Evolutionary conservation across 2,113 vertebrate genomes (phyloP).

Genomic region (Pogonocichla stellata): DNA sequence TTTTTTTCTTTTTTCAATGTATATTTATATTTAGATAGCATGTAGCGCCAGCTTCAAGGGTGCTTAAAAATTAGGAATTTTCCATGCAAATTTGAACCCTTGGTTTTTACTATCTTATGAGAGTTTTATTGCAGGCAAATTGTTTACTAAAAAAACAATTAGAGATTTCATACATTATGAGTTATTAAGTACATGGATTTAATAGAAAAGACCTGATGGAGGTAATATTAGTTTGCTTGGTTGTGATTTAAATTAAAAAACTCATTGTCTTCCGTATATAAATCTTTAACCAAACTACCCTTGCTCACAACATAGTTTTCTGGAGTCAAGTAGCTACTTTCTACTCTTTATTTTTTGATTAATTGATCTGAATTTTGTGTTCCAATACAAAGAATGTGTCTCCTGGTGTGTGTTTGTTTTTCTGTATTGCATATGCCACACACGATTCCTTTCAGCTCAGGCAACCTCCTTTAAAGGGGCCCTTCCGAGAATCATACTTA

Average conservation of each 20-base stretch:
- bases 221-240: neutral
- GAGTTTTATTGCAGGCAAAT: neutral
- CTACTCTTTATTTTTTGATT: neutral
- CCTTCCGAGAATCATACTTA: neutral
- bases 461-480: neutral
- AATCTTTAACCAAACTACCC: neutral
- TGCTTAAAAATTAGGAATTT: neutral
- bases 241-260: neutral
- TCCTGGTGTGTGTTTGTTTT: neutral
- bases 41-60: neutral
- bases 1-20: neutral
- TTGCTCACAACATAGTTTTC: neutral
- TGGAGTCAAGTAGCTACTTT: neutral
- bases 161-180: neutral
- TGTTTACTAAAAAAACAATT: neutral
- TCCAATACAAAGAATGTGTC: neutral
- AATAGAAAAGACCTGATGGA: neutral
- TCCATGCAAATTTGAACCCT: neutral
- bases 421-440: neutral
- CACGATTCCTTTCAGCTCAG: neutral
- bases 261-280: neutral
- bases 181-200: neutral
- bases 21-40: neutral
- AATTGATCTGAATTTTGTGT: neutral
- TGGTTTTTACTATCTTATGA: neutral